A percentile compares a stretch with the other conserved stretches of the same genome.
Conservation (phyloP, 2,113 vertebrate genomes). For the Erythrolamprus reginae region DNA sequence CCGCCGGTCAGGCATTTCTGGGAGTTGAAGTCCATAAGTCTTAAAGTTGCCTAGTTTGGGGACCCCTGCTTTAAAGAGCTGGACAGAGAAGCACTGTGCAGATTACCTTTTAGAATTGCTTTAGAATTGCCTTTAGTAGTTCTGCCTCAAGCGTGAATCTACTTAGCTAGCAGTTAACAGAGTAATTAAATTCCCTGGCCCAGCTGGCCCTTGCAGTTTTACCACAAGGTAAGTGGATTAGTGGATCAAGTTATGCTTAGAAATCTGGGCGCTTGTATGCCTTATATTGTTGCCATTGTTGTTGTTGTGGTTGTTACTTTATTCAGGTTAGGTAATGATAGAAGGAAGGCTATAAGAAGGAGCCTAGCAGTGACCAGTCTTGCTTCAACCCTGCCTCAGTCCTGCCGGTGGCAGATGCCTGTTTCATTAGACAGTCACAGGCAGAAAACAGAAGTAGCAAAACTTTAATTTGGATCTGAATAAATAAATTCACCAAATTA, state of each 20-base stretch:
- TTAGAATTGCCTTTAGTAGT: neutral
- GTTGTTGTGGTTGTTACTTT: neutral
- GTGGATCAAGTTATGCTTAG: neutral
- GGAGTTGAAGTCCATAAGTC: too few relatives aligned
- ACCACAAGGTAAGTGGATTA: neutral
- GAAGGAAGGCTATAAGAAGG: neutral
- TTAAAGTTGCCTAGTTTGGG: too few relatives aligned
- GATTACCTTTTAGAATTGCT: neutral
- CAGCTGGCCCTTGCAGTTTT: neutral
- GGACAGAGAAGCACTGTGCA: neutral
- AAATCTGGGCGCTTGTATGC: neutral
- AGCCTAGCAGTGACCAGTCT: neutral
- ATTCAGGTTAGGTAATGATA: neutral
- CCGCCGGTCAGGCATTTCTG: too few relatives aligned
- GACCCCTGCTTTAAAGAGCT: too few relatives aligned
- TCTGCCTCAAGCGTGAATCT: neutral
- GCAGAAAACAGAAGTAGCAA: neutral
- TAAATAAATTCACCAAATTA: neutral
- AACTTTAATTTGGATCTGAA: neutral
- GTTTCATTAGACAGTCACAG: neutral
- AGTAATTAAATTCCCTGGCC: neutral
- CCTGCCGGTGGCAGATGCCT: neutral
- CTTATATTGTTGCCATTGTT: neutral
- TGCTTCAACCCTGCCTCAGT: neutral
- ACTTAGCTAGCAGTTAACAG: neutral